Evolutionary conservation across 2,888 invertebrate genomes (phyloP).

Genomic region (Caenorhabditis macrosperma): DNA sequence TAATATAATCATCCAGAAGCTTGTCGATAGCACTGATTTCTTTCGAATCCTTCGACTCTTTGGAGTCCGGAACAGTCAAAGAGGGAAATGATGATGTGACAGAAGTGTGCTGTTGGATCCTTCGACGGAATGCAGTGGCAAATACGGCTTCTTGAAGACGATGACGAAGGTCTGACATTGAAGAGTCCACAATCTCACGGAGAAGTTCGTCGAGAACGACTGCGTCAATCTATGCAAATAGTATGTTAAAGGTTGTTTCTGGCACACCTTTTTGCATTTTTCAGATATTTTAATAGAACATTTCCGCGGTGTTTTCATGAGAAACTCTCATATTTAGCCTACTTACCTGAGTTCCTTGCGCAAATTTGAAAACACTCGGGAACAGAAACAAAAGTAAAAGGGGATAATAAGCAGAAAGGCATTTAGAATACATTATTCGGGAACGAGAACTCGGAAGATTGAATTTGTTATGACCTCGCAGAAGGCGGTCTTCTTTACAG

Average conservation of each 20-base stretch:
- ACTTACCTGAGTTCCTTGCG: not conserved
- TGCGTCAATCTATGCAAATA: conserved; percentile 41
- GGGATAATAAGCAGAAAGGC: not conserved
- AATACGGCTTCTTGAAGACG: conserved; percentile 60
- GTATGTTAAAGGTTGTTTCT: too few relatives aligned
- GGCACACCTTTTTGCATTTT: too few relatives aligned
- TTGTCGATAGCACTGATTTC: conserved; percentile 20
- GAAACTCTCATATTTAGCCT: not conserved
- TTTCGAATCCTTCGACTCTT: not conserved
- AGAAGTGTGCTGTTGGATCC: conserved; percentile 24
- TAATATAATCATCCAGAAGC: conserved; percentile 41
- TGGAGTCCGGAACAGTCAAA: not conserved
- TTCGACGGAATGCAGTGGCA: conserved; percentile 50
- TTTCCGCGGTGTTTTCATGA: too few relatives aligned
- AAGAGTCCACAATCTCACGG: conserved; percentile 48
- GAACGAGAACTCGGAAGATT: not conserved
- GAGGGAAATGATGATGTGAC: not conserved
- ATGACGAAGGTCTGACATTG: conserved; percentile 53
- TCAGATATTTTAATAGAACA: too few relatives aligned
- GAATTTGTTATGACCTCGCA: not conserved
- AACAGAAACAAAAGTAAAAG: not conserved
- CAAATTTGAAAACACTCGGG: not conserved
- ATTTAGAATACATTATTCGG: not conserved
- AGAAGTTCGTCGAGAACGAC: conserved; percentile 55
- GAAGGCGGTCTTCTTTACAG: not conserved